Base-by-base conservation (phyloP, 2,113 vertebrate genomes). In the Smithornis capensis region DNA sequence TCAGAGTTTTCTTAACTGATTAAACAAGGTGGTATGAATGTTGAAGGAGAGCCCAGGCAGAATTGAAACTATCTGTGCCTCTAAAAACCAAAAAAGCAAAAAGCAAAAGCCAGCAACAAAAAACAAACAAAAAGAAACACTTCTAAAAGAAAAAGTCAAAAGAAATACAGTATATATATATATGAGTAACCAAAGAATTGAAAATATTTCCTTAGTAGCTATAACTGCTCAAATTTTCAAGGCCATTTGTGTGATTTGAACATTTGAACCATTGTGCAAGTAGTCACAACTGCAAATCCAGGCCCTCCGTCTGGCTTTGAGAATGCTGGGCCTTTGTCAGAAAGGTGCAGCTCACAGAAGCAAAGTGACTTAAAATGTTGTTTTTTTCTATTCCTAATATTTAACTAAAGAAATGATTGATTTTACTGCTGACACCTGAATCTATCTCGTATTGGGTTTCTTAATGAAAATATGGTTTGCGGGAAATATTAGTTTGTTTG, bases 91-190 rank as follows among this genome's bases (percentile, higher is more conserved):
- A 27, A 2, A 19, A 47, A 38, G 29, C 35, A 28, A 4, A 22
- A 10, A 14, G 38, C 11, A 15, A n/a, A n/a, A n/a, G n/a, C n/a
- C n/a, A n/a, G n/a, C n/a, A n/a, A n/a, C n/a, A n/a, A n/a, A n/a
- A n/a, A n/a, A n/a, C n/a, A n/a, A n/a, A n/a, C n/a, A n/a, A n/a
- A n/a, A n/a, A n/a, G n/a, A n/a, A n/a, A n/a, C n/a, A n/a, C n/a
- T n/a, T n/a, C n/a, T n/a, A 13, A 8, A 25, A 8, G 11, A 21
- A 5, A 1, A 8, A 7, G 10, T 10, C 17, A 6, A 40, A 18
- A 8, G 2, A n/a, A 0, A 18, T 19, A 1, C 12, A 53, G n/a
- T n/a, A 38, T 35, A n/a, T 8, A 2, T 45, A 29, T 60, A 24
- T 19, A 40, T 15, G 2, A 73, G 5, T 45, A 80, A 50, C 8